Conservation (phyloP, 2,888 invertebrate species). For the Lampropteryx suffumata region DNA sequence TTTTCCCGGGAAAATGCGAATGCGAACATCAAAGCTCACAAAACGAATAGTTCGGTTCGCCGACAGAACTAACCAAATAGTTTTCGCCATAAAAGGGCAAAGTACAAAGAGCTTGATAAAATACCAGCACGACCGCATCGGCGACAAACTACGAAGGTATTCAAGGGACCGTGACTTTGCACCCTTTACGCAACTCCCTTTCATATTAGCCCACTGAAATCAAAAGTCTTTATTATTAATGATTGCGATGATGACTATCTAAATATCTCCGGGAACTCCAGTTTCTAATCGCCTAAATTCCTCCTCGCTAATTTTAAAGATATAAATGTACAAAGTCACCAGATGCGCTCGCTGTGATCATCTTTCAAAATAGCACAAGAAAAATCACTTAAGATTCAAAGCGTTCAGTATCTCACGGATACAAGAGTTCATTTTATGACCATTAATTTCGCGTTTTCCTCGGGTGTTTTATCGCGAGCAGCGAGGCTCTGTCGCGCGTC, state of each 20-base stretch:
- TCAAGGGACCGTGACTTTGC: slow-evolving; percentile 72
- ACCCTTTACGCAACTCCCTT: slow-evolving; percentile 69
- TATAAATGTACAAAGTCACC: slow-evolving; percentile 74
- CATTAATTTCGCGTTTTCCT: slow-evolving; percentile 81
- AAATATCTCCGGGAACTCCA: slow-evolving; percentile 69
- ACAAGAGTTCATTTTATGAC: slow-evolving; percentile 83
- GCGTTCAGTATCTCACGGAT: slow-evolving; percentile 79
- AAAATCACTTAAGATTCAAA: slow-evolving; percentile 79
- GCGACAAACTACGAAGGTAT: slow-evolving; percentile 79
- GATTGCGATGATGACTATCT: slow-evolving; percentile 77
- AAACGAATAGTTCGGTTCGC: slow-evolving; percentile 69
- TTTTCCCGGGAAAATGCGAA: slow-evolving; percentile 28
- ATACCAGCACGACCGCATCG: slow-evolving; percentile 76
- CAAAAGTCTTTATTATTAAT: slow-evolving; percentile 81
- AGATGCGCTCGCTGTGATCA: slow-evolving; percentile 73
- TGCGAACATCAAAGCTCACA: slow-evolving; percentile 62
- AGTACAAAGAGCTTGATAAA: slow-evolving; percentile 80
- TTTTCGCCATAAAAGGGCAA: slow-evolving; percentile 72
- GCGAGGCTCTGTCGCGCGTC: slow-evolving; percentile 81
- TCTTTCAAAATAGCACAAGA: slow-evolving; percentile 73
- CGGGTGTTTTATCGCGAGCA: slow-evolving; percentile 81
- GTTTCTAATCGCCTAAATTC: slow-evolving; percentile 69
- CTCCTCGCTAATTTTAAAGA: slow-evolving; percentile 58
- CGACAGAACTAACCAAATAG: slow-evolving; percentile 73
- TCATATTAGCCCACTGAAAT: slow-evolving; percentile 80